Conservation (phyloP, 2,888 invertebrate species). For the Rutpela maculata region DNA sequence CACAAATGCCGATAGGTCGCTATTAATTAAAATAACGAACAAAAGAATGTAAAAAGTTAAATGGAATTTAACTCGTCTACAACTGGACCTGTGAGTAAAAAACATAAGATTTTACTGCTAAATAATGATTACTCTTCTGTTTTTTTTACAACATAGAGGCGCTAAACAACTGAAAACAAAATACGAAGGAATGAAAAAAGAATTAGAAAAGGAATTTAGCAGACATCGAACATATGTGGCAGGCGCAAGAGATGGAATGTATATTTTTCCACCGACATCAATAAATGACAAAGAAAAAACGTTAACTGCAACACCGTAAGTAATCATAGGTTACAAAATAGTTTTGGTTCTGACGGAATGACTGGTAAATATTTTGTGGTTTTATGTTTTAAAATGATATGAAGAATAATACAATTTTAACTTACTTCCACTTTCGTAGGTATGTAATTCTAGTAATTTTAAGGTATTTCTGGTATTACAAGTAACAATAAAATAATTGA, state of each 20-base stretch:
- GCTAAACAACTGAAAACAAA: conserved; percentile 8
- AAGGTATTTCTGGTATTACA: conserved; percentile 10
- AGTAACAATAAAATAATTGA: background rate
- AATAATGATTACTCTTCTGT: background rate
- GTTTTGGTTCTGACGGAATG: background rate
- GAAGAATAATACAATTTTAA: too few relatives aligned
- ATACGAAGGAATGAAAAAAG: conserved; percentile 8
- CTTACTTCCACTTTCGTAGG: background rate
- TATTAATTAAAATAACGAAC: conserved; percentile 16
- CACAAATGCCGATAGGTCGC: conserved; percentile 10
- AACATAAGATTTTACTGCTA: background rate
- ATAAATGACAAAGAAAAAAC: conserved; percentile 5
- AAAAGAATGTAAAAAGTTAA: conserved; percentile 1
- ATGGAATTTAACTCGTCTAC: conserved; percentile 15
- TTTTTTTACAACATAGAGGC: background rate
- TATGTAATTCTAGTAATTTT: conserved; percentile 5
- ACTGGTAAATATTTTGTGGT: background rate
- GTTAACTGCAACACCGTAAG: conserved; percentile 6
- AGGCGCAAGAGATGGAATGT: conserved; percentile 2
- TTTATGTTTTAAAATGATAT: too few relatives aligned
- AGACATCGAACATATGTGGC: conserved; percentile 5
- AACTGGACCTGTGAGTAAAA: background rate
- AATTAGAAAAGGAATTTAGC: background rate
- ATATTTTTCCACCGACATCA: conserved; percentile 1
- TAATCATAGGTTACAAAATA: conserved; percentile 4